Conservation (phyloP, 2,888 invertebrate genomes). For the Adelognathus sp. region DNA sequence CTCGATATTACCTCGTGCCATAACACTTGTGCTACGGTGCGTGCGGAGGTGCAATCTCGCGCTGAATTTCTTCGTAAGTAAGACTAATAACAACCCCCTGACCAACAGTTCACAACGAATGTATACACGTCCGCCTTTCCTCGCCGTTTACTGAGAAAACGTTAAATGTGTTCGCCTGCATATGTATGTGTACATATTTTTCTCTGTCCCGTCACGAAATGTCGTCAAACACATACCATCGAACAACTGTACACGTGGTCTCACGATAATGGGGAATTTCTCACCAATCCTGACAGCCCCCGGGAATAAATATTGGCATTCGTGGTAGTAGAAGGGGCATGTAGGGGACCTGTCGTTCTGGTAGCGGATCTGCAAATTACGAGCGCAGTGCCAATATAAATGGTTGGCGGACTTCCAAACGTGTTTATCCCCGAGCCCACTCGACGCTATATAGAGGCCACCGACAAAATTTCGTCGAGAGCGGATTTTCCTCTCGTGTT, state of each 20-base stretch:
- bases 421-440: slow-evolving; percentile 28
- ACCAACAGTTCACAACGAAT: slow-evolving; percentile 38
- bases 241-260: neutral
- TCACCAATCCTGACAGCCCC: neutral
- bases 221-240: slow-evolving; percentile 5
- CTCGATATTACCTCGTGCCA: slow-evolving; percentile 16
- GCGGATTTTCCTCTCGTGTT: slow-evolving; percentile 23
- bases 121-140: neutral
- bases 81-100: slow-evolving; percentile 39
- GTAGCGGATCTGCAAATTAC: slow-evolving; percentile 39
- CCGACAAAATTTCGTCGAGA: slow-evolving; percentile 30
- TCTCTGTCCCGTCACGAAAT: neutral
- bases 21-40: neutral
- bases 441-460: neutral
- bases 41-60: slow-evolving; percentile 12
- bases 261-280: slow-evolving; percentile 17
- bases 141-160: neutral
- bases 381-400: slow-evolving; percentile 47
- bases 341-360: slow-evolving; percentile 12
- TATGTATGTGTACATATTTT: too few relatives aligned
- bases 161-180: neutral
- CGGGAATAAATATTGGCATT: neutral
- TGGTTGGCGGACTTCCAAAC: slow-evolving; percentile 48
- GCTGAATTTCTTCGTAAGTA: neutral
- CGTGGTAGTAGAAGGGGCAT: neutral